Evolutionary conservation across 2,888 invertebrate genomes (phyloP).

Genomic region (Gibbula magus): DNA sequence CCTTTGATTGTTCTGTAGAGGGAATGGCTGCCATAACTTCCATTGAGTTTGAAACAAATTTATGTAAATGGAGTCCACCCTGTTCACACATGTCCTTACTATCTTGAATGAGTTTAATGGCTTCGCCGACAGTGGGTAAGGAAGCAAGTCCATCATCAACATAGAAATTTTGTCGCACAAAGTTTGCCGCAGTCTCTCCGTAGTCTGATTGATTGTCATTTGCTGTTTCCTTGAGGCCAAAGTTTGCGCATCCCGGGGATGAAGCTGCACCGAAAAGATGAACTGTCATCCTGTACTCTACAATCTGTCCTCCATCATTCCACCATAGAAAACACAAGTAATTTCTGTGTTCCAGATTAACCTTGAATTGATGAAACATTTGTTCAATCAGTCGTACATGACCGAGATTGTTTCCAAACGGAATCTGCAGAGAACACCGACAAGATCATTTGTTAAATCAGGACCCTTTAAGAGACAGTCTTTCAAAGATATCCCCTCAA

Average conservation of each 20-base stretch:
- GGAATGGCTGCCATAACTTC: too few species aligned
- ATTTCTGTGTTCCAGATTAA: constrained; percentile 26
- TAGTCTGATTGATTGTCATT: not conserved
- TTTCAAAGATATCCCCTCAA: not conserved
- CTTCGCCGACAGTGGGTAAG: not conserved
- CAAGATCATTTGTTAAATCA: constrained; percentile 18
- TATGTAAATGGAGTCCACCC: not conserved
- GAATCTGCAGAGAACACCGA: constrained; percentile 22
- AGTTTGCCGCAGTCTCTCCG: not conserved
- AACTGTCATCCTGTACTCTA: not conserved
- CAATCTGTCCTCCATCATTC: too few species aligned
- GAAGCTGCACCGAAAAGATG: not conserved
- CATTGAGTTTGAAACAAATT: not conserved
- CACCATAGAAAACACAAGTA: not conserved
- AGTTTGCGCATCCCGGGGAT: not conserved
- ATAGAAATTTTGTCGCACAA: not conserved
- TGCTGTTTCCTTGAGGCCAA: not conserved
- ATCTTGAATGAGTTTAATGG: not conserved
- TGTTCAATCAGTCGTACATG: too few species aligned
- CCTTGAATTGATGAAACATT: constrained; percentile 13
- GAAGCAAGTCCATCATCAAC: not conserved
- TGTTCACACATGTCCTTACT: not conserved
- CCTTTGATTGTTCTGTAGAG: too few species aligned
- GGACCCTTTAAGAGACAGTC: constrained; percentile 24
- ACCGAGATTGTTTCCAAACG: not conserved